Percentiles rank a stretch among this genome's conserved stretches.
Conservation (phyloP, 1,140 invertebrate species). For the Habropoda laboriosa region DNA sequence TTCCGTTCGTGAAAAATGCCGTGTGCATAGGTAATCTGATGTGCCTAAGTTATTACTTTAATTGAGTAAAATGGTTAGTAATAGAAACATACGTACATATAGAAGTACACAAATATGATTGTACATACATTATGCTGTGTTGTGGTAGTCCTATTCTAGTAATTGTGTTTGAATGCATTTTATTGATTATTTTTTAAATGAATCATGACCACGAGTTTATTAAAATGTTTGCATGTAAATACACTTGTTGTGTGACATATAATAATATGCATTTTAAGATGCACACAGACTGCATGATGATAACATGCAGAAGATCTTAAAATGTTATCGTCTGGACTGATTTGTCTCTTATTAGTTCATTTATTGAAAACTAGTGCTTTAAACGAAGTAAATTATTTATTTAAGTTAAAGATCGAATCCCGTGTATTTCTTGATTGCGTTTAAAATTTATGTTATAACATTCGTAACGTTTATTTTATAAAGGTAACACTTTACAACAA, state of each 20-base stretch:
- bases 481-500: constrained; percentile 61
- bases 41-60: constrained; percentile 32
- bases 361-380: not conserved
- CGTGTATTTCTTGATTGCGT: constrained; percentile 9
- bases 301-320: constrained; percentile 19
- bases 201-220: not conserved
- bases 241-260: constrained; percentile 4
- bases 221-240: not conserved
- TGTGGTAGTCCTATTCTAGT: not conserved
- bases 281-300: constrained; percentile 54
- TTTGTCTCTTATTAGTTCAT: constrained; percentile 19
- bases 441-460: constrained; percentile 17
- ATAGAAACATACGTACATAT: not conserved
- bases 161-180: constrained; percentile 39
- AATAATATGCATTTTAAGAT: constrained; percentile 58
- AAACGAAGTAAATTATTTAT: constrained; percentile 37
- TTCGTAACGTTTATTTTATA: constrained; percentile 11
- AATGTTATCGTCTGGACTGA: constrained; percentile 40
- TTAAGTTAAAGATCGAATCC: constrained; percentile 1
- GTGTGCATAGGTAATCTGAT: not conserved
- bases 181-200: constrained; percentile 6
- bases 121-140: not conserved
- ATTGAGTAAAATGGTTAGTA: constrained; percentile 31
- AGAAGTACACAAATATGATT: not conserved
- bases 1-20: not conserved